Percentiles rank a stretch among this genome's conserved stretches.
These are phyloP conservation scores for Pseudomyrmex pallidus DNA, from an alignment of 1,140 invertebrate genomes.

Conservation along the genomic window DNA sequence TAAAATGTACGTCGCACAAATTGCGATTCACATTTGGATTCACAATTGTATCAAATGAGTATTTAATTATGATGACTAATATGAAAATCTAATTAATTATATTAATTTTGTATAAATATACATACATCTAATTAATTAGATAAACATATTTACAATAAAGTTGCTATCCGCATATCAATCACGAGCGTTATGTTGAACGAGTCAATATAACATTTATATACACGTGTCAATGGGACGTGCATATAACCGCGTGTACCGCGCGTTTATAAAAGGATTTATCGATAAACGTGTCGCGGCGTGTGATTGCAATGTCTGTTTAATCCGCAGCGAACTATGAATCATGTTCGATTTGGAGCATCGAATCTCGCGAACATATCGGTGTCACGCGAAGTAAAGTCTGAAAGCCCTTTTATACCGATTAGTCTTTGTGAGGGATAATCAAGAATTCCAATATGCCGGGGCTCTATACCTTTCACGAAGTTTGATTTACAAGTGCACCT, in stretches of 20 bases:
- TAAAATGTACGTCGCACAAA: too few relatives aligned
- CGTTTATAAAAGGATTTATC: constrained; percentile 29
- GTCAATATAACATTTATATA: constrained; percentile 31
- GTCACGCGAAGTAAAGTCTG: background rate
- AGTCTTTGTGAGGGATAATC: constrained; percentile 30
- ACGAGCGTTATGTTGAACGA: background rate
- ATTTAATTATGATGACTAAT: background rate
- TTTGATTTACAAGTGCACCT: constrained; percentile 40
- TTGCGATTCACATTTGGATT: background rate
- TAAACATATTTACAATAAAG: background rate
- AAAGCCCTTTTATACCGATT: constrained; percentile 35
- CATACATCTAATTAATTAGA: too few relatives aligned
- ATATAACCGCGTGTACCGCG: background rate
- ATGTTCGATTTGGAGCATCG: constrained; percentile 16
- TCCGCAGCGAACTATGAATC: constrained; percentile 17
- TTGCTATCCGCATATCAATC: background rate
- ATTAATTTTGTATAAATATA: too few relatives aligned
- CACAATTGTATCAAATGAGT: background rate
- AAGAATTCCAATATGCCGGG: constrained; percentile 21
- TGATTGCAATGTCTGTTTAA: constrained; percentile 37
- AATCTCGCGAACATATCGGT: constrained; percentile 14
- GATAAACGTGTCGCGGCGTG: background rate
- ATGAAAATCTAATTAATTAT: background rate
- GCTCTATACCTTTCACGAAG: constrained; percentile 6
- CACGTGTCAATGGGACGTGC: background rate